phyloP scores from a whole-genome alignment of 2,797 vertebrate genomes.

The Acipenser ruthenus region DNA sequence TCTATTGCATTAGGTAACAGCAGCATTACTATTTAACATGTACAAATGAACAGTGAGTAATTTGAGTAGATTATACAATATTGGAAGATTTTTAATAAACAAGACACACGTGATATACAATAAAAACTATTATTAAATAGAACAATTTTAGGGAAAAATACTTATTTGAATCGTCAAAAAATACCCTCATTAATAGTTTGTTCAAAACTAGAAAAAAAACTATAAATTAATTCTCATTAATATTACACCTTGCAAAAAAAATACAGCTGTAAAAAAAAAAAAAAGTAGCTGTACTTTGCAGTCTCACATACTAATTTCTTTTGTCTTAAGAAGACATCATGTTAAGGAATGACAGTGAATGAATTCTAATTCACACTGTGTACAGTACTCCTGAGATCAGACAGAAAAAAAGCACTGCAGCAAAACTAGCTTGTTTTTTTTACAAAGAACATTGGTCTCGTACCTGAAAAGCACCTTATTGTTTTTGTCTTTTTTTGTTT shows the following conservation, averaged over 20 bases:
- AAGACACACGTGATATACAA: too few relatives aligned
- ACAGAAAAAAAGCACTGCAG: neutral
- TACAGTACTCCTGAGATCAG: slow-evolving; percentile 1
- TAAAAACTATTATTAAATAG: slow-evolving; percentile 27
- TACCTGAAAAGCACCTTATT: neutral
- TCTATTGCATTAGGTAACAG: too few relatives aligned
- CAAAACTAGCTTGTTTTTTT: slow-evolving; percentile 2
- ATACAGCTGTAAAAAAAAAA: slow-evolving; percentile 17
- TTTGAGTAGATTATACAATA: too few relatives aligned
- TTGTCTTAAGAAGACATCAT: too few relatives aligned
- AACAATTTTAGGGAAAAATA: slow-evolving; percentile 31
- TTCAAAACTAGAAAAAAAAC: slow-evolving; percentile 19
- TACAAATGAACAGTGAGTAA: too few relatives aligned
- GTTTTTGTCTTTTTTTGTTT: slow-evolving; percentile 14
- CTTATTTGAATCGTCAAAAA: slow-evolving; percentile 29
- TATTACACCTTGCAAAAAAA: slow-evolving; percentile 34
- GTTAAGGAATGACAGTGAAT: too few relatives aligned
- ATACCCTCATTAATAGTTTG: slow-evolving; percentile 25
- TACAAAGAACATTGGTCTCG: neutral
- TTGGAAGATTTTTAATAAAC: too few relatives aligned
- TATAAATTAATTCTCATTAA: slow-evolving; percentile 19
- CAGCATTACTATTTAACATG: too few relatives aligned
- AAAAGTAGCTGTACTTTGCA: neutral
- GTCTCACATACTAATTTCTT: neutral
- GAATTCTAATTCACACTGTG: slow-evolving; percentile 1